Evolutionary conservation across 2,888 invertebrate genomes (phyloP).

Genomic region (Eudasyphora cyanicolor): DNA sequence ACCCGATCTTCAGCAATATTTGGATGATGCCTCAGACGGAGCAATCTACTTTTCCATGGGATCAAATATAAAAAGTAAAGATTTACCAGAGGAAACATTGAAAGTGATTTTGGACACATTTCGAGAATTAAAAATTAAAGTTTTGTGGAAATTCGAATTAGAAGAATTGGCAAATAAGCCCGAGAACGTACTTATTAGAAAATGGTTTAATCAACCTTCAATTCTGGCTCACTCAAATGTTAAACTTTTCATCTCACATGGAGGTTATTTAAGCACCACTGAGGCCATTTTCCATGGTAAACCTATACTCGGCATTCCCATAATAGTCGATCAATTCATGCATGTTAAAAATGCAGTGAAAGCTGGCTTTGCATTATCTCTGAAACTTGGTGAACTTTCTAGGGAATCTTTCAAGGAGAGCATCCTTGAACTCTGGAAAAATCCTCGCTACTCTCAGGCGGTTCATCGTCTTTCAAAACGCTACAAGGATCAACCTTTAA

Average conservation of each 20-base stretch:
- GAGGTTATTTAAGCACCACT: slow-evolving; percentile 80
- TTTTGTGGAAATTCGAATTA: slow-evolving; percentile 80
- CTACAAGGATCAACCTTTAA: slow-evolving; percentile 25
- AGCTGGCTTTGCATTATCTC: slow-evolving; percentile 72
- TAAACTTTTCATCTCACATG: slow-evolving; percentile 81
- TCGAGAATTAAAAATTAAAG: slow-evolving; percentile 66
- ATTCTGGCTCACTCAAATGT: slow-evolving; percentile 79
- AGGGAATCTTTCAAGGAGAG: slow-evolving; percentile 69
- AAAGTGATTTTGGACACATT: slow-evolving; percentile 68
- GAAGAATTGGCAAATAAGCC: slow-evolving; percentile 70
- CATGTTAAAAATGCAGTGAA: slow-evolving; percentile 72
- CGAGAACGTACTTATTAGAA: slow-evolving; percentile 72
- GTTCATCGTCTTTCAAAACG: slow-evolving; percentile 30
- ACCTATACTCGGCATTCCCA: slow-evolving; percentile 79
- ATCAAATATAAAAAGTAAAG: slow-evolving; percentile 73
- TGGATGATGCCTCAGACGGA: slow-evolving; percentile 78
- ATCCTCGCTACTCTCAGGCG: slow-evolving; percentile 23
- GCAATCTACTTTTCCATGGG: slow-evolving; percentile 81
- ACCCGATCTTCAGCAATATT: slow-evolving; percentile 74
- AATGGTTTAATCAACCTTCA: slow-evolving; percentile 78
- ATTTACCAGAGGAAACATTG: slow-evolving; percentile 69
- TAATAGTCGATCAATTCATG: slow-evolving; percentile 76
- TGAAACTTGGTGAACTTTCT: slow-evolving; percentile 72
- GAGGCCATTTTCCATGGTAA: slow-evolving; percentile 80
- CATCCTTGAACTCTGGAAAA: slow-evolving; percentile 56